Conservation (phyloP, 2,113 vertebrate species). For the Aptenodytes forsteri region DNA sequence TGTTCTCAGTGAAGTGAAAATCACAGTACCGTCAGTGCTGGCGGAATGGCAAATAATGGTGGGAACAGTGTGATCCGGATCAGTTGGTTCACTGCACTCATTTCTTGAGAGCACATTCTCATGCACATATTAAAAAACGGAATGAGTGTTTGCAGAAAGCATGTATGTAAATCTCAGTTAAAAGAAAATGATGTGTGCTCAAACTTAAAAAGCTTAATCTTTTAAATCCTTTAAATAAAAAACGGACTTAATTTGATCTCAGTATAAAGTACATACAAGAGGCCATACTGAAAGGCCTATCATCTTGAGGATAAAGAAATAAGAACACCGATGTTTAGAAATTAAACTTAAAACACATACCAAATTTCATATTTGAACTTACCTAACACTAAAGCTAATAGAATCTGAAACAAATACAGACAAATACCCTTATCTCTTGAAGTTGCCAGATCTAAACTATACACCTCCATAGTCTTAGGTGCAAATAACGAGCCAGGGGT, state of each 20-base stretch:
- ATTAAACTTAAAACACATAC: background rate
- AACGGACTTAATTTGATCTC: background rate
- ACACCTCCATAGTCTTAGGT: background rate
- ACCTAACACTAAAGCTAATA: background rate
- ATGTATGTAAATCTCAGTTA: background rate
- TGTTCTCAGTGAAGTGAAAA: background rate
- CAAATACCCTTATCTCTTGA: background rate
- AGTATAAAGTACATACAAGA: background rate
- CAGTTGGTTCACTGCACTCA: background rate
- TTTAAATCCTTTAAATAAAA: background rate
- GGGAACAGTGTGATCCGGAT: accelerated
- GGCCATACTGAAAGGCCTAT: background rate
- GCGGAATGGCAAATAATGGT: background rate
- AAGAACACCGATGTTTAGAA: background rate
- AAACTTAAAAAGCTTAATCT: background rate
- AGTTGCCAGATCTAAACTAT: background rate
- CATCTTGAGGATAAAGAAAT: background rate
- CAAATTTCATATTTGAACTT: background rate
- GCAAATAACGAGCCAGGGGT: accelerated
- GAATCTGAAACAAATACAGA: background rate
- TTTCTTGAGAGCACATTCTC: background rate
- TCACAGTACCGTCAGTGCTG: background rate
- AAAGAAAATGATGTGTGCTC: background rate
- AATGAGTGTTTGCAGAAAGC: background rate
- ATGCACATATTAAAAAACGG: background rate